phyloP scores from a whole-genome alignment of 2,888 invertebrate species.

The Drosophila antonietae region DNA sequence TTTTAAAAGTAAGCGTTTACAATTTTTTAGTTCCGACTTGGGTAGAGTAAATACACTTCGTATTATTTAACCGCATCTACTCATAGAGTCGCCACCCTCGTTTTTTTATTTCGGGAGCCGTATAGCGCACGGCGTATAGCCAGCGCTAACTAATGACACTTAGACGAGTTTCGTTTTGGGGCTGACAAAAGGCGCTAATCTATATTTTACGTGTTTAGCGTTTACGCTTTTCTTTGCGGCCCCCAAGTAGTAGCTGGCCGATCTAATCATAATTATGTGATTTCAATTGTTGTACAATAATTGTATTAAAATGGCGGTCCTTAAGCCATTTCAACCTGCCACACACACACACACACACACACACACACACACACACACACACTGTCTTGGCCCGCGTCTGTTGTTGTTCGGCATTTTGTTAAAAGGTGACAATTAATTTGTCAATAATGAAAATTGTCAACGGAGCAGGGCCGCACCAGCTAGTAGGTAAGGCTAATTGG shows the following conservation, averaged over 20 bases:
- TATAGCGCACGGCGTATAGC: constrained; percentile 36
- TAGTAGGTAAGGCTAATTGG: constrained; percentile 32
- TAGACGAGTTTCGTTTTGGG: constrained; percentile 40
- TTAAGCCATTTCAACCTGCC: constrained; percentile 21
- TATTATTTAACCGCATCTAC: neutral
- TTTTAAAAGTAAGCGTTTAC: too few species aligned
- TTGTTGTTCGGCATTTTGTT: constrained; percentile 73
- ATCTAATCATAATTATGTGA: constrained; percentile 81
- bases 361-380: neutral
- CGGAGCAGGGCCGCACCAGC: constrained; percentile 9
- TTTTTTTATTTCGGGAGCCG: constrained; percentile 17
- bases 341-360: neutral
- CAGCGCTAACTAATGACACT: constrained; percentile 59
- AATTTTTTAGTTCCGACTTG: neutral
- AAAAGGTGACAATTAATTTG: constrained; percentile 84
- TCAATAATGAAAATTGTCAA: constrained; percentile 79
- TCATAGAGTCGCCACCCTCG: constrained; percentile 20
- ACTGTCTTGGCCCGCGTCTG: constrained; percentile 22
- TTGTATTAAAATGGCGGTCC: constrained; percentile 58
- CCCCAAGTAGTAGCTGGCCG: constrained; percentile 35
- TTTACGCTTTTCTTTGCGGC: constrained; percentile 62
- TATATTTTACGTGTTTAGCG: constrained; percentile 78
- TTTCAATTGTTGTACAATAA: constrained; percentile 61
- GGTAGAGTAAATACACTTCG: constrained; percentile 14
- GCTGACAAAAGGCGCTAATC: constrained; percentile 77